Evolutionary conservation across 1,140 invertebrate species (phyloP), one percentile per base, ranked within the genome.

Genomic region (Aphelenchoides fujianensis): DNA sequence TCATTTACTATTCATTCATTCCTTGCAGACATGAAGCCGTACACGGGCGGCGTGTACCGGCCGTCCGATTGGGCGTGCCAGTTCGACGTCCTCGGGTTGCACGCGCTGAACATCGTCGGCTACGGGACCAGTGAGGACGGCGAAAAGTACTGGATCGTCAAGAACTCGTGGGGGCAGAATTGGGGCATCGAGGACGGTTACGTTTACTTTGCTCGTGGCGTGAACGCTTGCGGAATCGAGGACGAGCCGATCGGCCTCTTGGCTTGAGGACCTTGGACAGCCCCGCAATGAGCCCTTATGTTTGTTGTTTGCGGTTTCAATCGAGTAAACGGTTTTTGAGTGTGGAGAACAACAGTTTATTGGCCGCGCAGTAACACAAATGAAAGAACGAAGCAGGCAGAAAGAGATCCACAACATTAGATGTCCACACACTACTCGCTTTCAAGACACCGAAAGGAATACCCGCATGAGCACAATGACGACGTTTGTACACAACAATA

Each of bases 121-220:
- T 83, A 78, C 41, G 83, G 83, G 37, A 73, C 70, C 28, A 71
- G 19, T 23, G 69, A 73, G 2, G 59, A 72, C 3, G 81, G 81
- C 9, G 72, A 77, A 23, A 84, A 84, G 68, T 83, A 85, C 41
- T 83, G 81, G 81, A 83, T 83, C 48, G 81, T 83, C 3, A 83
- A 83, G 67, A 83, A 83, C 69, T 73, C 69, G 31, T 83, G 81
- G 81, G 79, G 79, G 31, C 66, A 82, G 3, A 31, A 57, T 3
- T 78, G 74, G 79, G 79, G 74, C 2, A 62, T 53, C 16, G 74
- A 80, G 59, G 35, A 74, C n/a, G 78, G 76, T 3, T 83, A 84
- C 55, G 75, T 83, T 52, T 73, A 85, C 61, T 83, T 84, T 70
- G 71, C 70, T 28, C 62, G 81, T 37, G 81, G 81, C n/a, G 57